These are phyloP conservation scores for Rallus limicola DNA, from an alignment of 2,113 vertebrate genomes.

Conservation along the genomic window DNA sequence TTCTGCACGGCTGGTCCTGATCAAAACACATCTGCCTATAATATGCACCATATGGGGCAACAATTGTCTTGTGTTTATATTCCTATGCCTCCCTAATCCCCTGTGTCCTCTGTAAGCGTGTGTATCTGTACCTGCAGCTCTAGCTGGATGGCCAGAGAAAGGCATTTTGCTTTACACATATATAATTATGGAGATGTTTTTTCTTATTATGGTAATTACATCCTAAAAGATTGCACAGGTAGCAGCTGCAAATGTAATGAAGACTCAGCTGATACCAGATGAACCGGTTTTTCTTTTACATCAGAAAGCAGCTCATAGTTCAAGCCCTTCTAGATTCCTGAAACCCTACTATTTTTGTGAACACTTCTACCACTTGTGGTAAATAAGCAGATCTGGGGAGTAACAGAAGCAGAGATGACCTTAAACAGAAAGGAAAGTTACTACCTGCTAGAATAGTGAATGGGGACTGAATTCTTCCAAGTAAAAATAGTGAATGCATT, in stretches of 20 bases:
- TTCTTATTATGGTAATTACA: background rate
- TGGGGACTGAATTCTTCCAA: background rate
- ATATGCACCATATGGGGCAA: background rate
- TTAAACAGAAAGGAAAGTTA: background rate
- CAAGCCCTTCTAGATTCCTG: background rate
- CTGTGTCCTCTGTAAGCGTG: background rate
- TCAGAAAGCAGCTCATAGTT: background rate
- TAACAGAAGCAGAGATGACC: background rate
- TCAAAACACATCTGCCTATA: slow-evolving; percentile 27
- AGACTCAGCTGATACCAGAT: background rate
- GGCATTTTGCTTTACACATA: background rate
- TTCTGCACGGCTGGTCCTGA: background rate
- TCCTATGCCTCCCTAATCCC: background rate
- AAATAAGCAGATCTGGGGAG: slow-evolving; percentile 1
- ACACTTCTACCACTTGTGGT: background rate
- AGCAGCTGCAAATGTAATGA: background rate
- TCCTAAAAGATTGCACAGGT: background rate
- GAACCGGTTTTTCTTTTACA: background rate
- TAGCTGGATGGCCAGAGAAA: background rate
- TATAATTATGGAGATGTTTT: background rate
- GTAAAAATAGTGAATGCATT: background rate
- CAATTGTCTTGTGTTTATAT: background rate
- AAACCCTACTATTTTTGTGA: background rate
- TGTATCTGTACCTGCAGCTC: background rate
- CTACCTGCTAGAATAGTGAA: background rate